Evolutionary conservation across 2,797 vertebrate genomes (phyloP).

Genomic region (Hippoglossus hippoglossus): DNA sequence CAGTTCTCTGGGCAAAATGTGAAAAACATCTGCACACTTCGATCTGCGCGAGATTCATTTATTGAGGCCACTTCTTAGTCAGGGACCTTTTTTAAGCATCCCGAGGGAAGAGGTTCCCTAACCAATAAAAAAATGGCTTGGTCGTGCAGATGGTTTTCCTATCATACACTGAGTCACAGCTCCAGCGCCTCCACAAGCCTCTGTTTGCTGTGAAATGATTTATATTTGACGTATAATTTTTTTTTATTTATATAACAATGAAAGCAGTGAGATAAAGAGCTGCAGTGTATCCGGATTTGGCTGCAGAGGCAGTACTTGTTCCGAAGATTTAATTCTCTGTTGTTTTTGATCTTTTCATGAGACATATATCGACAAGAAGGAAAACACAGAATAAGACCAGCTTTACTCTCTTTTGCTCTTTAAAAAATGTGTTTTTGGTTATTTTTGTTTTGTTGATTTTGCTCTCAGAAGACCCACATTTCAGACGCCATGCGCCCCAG

Average conservation of each 20-base stretch:
- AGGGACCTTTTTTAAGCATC: background rate
- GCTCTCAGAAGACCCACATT: slow-evolving; percentile 28
- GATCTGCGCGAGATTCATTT: slow-evolving; percentile 3
- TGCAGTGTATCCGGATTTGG: slow-evolving; percentile 9
- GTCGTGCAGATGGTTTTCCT: slow-evolving; percentile 29
- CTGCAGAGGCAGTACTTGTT: slow-evolving; percentile 3
- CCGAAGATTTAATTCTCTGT: background rate
- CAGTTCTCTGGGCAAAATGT: background rate
- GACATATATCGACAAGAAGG: slow-evolving; percentile 12
- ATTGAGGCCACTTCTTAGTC: slow-evolving; percentile 15
- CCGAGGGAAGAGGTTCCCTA: slow-evolving; percentile 6
- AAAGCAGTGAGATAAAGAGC: slow-evolving; percentile 6
- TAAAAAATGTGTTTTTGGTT: slow-evolving; percentile 18
- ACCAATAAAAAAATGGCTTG: slow-evolving; percentile 26
- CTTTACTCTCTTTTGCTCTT: slow-evolving; percentile 21
- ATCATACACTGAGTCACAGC: slow-evolving; percentile 18
- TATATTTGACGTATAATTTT: slow-evolving; percentile 26
- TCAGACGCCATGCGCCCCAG: slow-evolving; percentile 28
- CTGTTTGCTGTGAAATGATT: slow-evolving; percentile 13
- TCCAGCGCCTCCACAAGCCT: slow-evolving; percentile 3
- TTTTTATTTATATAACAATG: background rate
- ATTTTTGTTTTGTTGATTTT: background rate
- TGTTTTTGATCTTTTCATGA: background rate
- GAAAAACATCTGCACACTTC: slow-evolving; percentile 15
- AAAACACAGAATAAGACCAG: background rate